Conservation (phyloP, 2,113 vertebrate genomes). For the Caretta caretta region DNA sequence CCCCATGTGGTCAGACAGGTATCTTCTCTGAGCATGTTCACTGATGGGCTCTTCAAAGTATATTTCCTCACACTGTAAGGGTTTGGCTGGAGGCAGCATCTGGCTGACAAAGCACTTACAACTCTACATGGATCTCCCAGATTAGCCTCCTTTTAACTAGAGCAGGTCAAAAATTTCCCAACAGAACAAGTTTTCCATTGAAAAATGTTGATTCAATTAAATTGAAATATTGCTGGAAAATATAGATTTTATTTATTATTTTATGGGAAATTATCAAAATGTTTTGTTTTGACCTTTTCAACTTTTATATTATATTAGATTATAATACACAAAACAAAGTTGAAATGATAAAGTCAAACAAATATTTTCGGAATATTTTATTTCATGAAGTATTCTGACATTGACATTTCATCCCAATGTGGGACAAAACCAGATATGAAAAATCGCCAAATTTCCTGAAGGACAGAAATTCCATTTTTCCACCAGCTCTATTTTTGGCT, state of each 20-base stretch:
- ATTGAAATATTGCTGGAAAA: neutral
- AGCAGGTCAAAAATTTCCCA: neutral
- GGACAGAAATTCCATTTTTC: neutral
- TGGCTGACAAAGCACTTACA: neutral
- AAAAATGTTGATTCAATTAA: neutral
- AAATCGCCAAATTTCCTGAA: neutral
- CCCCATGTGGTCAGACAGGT: neutral
- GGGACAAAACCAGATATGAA: neutral
- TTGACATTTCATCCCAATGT: neutral
- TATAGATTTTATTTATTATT: neutral
- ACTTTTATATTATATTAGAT: neutral
- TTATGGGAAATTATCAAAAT: neutral
- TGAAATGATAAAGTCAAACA: neutral
- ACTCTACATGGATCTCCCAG: neutral
- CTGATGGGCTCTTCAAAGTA: neutral
- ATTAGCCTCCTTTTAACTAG: neutral
- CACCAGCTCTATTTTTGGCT: neutral
- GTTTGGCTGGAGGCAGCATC: neutral
- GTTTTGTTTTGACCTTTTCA: neutral
- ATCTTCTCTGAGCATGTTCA: constrained; percentile 6
- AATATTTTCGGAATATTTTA: neutral
- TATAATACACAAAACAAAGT: neutral
- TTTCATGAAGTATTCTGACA: neutral
- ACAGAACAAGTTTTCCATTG: neutral
- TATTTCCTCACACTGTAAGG: neutral